Base-by-base conservation (phyloP, 2,113 vertebrate species). In the Corythornis madagascariensis region DNA sequence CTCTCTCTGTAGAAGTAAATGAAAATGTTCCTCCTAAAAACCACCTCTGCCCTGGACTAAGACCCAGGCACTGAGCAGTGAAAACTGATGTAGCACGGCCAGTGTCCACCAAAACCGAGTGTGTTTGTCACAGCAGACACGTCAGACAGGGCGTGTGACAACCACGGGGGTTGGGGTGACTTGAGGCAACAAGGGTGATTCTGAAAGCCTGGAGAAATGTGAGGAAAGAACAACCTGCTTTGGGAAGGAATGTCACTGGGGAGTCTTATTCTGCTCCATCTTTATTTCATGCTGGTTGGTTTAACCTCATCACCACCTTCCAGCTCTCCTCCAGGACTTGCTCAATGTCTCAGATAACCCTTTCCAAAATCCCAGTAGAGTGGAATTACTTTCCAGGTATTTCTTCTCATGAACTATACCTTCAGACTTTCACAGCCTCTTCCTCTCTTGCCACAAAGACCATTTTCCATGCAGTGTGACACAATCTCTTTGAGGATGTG, bases 71-170 rank as follows among this genome's bases (percentile, higher is more conserved):
- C 6, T 16, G 24, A 4, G 22, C 24, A 7, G 20, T 7, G 11
- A 10, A 11, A 45, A 11, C 8, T 8, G 24, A 38, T 26, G 47
- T 8, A 20, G 11, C 0, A 1, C 1, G 1, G 3, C 8, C 12
- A 9, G 25, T 16, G 19, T 33, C 65, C 20, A 64, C 16, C 10
- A 21, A 24, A 85, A 40, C 40, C 3, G 48, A 61, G 33, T 20
- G 2, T 6, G 6, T 4, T 17, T 11, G 7, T 24, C 28, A 13
- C 16, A 56, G 17, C 28, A 55, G 1, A 0, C 7, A 6, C 4
- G 7, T 11, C 10, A 65, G 5, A 33, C 48, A n/a, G 3, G 5
- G 6, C 3, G 6, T 3, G 7, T 11, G 16, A 7, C 25, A 11
- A 43, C 33, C 7, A 2, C 0, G 12, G 9, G 8, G 9, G 3